Evolutionary conservation across 2,888 invertebrate species (phyloP).

Genomic region (Oxytorus armatus): DNA sequence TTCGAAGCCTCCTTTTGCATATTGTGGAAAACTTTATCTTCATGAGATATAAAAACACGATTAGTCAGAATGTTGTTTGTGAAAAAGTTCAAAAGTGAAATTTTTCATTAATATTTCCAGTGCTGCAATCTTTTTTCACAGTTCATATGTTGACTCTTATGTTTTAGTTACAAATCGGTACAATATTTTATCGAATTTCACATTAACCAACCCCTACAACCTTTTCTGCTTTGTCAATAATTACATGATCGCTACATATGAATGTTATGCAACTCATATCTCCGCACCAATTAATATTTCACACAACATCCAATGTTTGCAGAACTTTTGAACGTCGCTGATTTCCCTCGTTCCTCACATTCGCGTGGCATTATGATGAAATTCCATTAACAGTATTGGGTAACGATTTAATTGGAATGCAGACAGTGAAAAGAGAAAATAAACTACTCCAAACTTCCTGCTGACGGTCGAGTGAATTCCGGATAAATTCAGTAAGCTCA

Average conservation of each 20-base stretch:
- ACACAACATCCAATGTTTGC: not conserved
- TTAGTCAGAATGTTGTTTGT: too few relatives aligned
- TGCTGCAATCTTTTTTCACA: too few relatives aligned
- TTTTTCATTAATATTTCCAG: too few relatives aligned
- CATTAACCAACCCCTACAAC: too few relatives aligned
- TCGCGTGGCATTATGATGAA: not conserved
- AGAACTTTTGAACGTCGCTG: not conserved
- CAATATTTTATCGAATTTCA: too few relatives aligned
- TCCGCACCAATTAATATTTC: not conserved
- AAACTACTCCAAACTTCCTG: not conserved
- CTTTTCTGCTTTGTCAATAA: too few relatives aligned
- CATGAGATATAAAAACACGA: too few relatives aligned
- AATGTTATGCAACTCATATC: not conserved
- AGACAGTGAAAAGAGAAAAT: not conserved
- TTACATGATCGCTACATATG: not conserved
- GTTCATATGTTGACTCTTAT: too few relatives aligned
- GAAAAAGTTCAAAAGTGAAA: too few relatives aligned
- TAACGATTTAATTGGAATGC: not conserved
- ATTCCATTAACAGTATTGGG: not conserved
- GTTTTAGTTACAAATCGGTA: too few relatives aligned
- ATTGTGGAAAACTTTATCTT: too few relatives aligned
- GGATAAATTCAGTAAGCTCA: not conserved
- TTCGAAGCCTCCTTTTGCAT: too few relatives aligned
- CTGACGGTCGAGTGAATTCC: not conserved
- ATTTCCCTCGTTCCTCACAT: not conserved